A percentile compares a stretch with the other conserved stretches of the same genome.
Evolutionary conservation across 2,888 invertebrate species (phyloP).

Genomic region (Spodoptera exigua): DNA sequence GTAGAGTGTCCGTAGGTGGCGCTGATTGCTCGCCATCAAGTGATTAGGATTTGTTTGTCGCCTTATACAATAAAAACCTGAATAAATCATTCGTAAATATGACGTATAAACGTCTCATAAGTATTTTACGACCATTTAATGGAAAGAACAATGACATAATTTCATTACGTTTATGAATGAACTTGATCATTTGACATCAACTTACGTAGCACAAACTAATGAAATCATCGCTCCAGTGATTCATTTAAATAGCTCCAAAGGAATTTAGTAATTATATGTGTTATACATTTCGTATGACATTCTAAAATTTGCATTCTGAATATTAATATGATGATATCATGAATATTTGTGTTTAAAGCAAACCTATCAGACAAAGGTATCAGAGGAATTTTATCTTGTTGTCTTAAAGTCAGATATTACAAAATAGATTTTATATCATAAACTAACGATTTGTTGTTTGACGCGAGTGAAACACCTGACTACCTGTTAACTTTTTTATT

Average conservation of each 20-base stretch:
- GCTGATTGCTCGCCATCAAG: too few relatives aligned
- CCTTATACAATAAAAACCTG: conserved; percentile 1
- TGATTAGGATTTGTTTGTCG: too few relatives aligned
- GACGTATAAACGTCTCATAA: conserved; percentile 15
- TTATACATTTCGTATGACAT: conserved; percentile 42
- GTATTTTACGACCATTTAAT: conserved; percentile 40
- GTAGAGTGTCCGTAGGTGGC: too few relatives aligned
- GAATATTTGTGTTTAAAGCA: conserved; percentile 41
- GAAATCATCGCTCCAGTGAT: conserved; percentile 60
- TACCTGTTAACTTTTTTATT: too few relatives aligned
- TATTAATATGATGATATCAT: conserved; percentile 50
- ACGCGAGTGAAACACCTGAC: too few relatives aligned
- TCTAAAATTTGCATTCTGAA: conserved; percentile 52
- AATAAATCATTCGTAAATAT: conserved; percentile 13
- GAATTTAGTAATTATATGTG: conserved; percentile 52
- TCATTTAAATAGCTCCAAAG: conserved; percentile 48
- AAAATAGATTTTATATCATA: conserved; percentile 18
- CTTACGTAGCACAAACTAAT: conserved; percentile 46
- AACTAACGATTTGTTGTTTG: not conserved
- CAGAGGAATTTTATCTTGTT: conserved; percentile 48
- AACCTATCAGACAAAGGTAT: conserved; percentile 46
- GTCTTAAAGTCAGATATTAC: not conserved
- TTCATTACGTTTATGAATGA: conserved; percentile 57
- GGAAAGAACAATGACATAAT: conserved; percentile 52
- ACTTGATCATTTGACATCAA: conserved; percentile 48